Evolutionary conservation across 2,888 invertebrate species (phyloP), one percentile per base, ranked within the genome.

Genomic region (Platycheirus albimanus): DNA sequence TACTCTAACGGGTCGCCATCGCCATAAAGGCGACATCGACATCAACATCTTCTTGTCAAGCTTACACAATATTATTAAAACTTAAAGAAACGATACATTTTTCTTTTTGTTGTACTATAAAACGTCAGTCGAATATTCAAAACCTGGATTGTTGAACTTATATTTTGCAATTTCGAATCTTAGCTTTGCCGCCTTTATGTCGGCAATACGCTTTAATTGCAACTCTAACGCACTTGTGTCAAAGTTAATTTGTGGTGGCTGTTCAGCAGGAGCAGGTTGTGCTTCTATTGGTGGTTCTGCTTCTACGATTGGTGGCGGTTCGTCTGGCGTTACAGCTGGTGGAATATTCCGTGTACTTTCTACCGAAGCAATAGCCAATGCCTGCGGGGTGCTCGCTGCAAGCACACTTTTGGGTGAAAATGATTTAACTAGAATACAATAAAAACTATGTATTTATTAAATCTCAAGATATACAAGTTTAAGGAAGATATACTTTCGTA

Each of bases 81-180:
- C 38, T 5, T 36, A 51, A 64, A 28, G 38, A 20, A 49, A 66
- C 36, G 56, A 51, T 17, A 36, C 19, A 56, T 76, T 70, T 10
- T 66, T 28, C 20, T 6, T 15, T 13, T 52, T 77, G 43, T 66
- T 77, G 61, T 83, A 77, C 77, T 88, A 90, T 86, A 88, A 87
- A 66, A 87, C 88, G 45, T 89, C 87, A 43, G 69, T 84, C 58
- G 89, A 87, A 67, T 88, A 91, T 56, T 87, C 87, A 80, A 90
- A 90, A 11, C 90, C 90, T 1, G 90, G 90, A 87, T 90, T 90
- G 75, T 90, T 89, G 71, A 89, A 91, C 75, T 90, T 90, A 52
- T 89, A 91, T 33, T 90, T 89, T 47, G 90, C 90, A 67, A 90
- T 89, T 86, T 90, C 90, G 61, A 90, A 90, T 80, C 87, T 89